Percentiles rank a stretch among this genome's conserved stretches.
These are phyloP conservation scores for Trogon melanurus DNA, from an alignment of 2,113 vertebrate genomes.

Conservation along the genomic window DNA sequence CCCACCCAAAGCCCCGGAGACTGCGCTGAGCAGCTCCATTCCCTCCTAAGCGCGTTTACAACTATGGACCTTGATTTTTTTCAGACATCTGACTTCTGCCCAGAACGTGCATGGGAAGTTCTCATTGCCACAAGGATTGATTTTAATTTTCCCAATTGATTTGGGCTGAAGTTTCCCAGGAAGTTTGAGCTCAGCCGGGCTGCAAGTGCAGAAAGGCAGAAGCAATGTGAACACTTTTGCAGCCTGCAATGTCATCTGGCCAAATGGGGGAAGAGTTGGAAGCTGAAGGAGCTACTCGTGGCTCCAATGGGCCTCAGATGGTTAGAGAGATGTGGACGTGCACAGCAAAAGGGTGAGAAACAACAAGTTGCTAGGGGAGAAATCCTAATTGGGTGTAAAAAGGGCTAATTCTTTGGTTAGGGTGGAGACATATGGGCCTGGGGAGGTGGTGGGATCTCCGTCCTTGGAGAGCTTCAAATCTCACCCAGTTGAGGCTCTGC, in stretches of 20 bases:
- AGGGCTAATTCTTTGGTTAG: background rate
- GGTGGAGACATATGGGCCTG: background rate
- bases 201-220: background rate
- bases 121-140: background rate
- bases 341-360: background rate
- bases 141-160: background rate
- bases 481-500: background rate
- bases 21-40: background rate
- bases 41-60: background rate
- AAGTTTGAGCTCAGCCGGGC: background rate
- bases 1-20: background rate
- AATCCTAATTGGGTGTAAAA: background rate
- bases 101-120: background rate
- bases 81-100: background rate
- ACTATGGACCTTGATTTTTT: background rate
- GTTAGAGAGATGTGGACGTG: background rate
- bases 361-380: background rate
- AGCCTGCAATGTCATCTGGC: background rate
- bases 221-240: constrained; percentile 42
- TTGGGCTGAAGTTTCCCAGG: background rate
- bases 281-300: constrained; percentile 33
- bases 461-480: background rate
- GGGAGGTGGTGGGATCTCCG: background rate
- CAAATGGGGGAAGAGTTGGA: background rate
- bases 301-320: background rate